Base-by-base conservation (phyloP, 2,113 vertebrate genomes). In the Mus spicilegus region DNA sequence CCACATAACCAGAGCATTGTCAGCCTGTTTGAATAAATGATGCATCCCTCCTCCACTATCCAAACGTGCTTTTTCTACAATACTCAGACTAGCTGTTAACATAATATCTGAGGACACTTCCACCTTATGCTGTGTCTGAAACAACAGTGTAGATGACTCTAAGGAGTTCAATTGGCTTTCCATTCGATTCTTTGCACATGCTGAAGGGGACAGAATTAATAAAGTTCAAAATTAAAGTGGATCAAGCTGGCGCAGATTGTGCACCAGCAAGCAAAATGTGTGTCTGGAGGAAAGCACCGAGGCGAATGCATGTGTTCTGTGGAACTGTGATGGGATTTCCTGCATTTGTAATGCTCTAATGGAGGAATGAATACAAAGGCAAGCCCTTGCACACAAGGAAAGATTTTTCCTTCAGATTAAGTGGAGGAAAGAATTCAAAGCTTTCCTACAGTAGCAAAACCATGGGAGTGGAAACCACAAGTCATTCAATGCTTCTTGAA, bases 261-360 rank as follows among this genome's bases (percentile, higher is more conserved):
- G 95, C 63, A 85, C 63, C 49, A 80, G 82, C 82, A 87, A 97
- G 91, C 76, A 69, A 87, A 97, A 93, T 91, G 63, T 58, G 61
- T 94, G 39, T 94, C 95, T 87, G 54, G 76, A 49, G 86, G 73
- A 61, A 92, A 95, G 63, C 86, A 91, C 77, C 51, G 86, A 90
- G 77, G 87, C 75, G 63, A 93, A 90, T 46, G 77, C 86, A 12
- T 54, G 24, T 76, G 42, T 69, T 80, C 70, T 69, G 51, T 65
- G 82, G 81, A 63, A 46, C n/a, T 7, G n/a, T 1, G 0, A 39
- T n/a, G 89, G 91, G 87, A 78, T 82, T 94, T 85, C 67, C 93
- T 28, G n/a, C 63, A 81, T 93, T 28, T 67, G n/a, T 78, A 87
- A 85, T 76, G 69, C 87, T 86, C 72, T 24, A 1, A 87, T 22